Percentiles rank a stretch among this genome's conserved stretches.
These are phyloP conservation scores for Drosophila sordidula DNA, from an alignment of 2,888 invertebrate genomes.

Conservation along the genomic window DNA sequence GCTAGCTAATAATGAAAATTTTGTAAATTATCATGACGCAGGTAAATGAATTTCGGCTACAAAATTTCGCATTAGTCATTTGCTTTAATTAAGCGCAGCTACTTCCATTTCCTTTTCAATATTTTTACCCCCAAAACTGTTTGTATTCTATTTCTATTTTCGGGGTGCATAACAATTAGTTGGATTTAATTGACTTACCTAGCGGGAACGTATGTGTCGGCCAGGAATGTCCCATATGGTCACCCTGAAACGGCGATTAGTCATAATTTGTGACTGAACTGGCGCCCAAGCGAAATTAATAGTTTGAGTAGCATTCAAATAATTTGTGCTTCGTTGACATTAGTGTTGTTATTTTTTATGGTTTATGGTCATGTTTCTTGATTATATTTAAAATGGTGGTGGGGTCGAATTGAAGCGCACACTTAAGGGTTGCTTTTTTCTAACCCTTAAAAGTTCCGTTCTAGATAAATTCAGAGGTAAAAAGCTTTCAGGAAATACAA, in stretches of 20 bases:
- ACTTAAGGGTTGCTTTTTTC: constrained; percentile 31
- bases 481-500: not conserved
- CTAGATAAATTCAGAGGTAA: not conserved
- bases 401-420: constrained; percentile 44
- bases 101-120: constrained; percentile 26
- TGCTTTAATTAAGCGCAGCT: constrained; percentile 53
- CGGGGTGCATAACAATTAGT: constrained; percentile 50
- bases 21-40: constrained; percentile 37
- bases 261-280: constrained; percentile 53
- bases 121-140: constrained; percentile 14
- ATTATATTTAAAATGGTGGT: constrained; percentile 17
- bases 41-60: constrained; percentile 22
- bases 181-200: constrained; percentile 49
- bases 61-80: constrained; percentile 56
- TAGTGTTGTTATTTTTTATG: constrained; percentile 46
- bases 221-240: constrained; percentile 58
- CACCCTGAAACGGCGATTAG: constrained; percentile 50
- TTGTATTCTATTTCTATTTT: constrained; percentile 10
- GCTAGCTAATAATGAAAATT: constrained; percentile 40
- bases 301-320: constrained; percentile 35
- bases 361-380: constrained; percentile 46
- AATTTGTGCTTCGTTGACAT: constrained; percentile 38
- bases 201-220: constrained; percentile 12
- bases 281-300: constrained; percentile 13
- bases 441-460: constrained; percentile 37